A percentile compares a stretch with the other conserved stretches of the same genome.
Conservation (phyloP, 2,888 invertebrate genomes). For the Synanthedon tipuliformis region DNA sequence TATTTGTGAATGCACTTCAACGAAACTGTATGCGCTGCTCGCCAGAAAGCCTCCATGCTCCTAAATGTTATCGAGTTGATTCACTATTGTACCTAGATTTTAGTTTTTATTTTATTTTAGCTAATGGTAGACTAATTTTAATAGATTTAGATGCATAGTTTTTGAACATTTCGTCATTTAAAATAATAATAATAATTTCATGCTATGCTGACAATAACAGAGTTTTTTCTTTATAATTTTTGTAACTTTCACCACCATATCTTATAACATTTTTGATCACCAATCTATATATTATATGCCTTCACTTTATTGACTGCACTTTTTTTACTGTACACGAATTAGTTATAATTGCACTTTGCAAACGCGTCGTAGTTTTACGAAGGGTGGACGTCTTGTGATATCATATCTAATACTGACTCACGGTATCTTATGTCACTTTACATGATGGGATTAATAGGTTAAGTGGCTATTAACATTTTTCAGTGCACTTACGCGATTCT, state of each 20-base stretch:
- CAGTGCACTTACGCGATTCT: not conserved
- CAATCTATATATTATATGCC: too few species aligned
- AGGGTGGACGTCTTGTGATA: conserved; percentile 44
- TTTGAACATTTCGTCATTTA: too few species aligned
- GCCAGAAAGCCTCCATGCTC: conserved; percentile 39
- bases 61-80: conserved; percentile 17
- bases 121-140: conserved; percentile 39
- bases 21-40: conserved; percentile 32
- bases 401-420: conserved; percentile 57
- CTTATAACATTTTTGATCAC: too few species aligned
- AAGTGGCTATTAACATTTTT: conserved; percentile 49
- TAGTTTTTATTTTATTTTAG: conserved; percentile 22
- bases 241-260: too few species aligned
- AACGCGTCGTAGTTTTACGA: conserved; percentile 37
- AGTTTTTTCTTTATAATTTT: too few species aligned
- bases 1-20: conserved; percentile 47
- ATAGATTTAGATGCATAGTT: conserved; percentile 18
- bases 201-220: too few species aligned
- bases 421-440: conserved; percentile 19
- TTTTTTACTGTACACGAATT: too few species aligned
- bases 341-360: too few species aligned
- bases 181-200: too few species aligned
- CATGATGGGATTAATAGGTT: conserved; percentile 43
- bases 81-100: conserved; percentile 22
- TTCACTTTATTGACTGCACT: too few species aligned